Evolutionary conservation across 2,888 invertebrate genomes (phyloP).

Genomic region (Mechanitis messenoides): DNA sequence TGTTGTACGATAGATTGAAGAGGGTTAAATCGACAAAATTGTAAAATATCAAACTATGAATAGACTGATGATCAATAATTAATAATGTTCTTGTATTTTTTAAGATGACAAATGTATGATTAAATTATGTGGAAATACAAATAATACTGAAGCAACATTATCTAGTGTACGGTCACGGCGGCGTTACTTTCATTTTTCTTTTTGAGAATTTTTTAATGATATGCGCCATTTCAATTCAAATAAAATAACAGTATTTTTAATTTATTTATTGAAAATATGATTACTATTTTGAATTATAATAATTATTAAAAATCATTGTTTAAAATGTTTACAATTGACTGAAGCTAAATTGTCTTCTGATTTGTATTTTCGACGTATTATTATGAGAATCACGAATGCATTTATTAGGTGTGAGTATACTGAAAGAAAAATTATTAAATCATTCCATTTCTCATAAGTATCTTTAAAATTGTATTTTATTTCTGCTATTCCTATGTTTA

Average conservation of each 20-base stretch:
- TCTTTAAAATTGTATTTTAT: slow-evolving; percentile 53
- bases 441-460: slow-evolving; percentile 69
- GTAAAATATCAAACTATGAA: slow-evolving; percentile 73
- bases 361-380: slow-evolving; percentile 54
- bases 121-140: slow-evolving; percentile 66
- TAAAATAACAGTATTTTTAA: slow-evolving; percentile 72
- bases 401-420: slow-evolving; percentile 68
- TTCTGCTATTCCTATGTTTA: slow-evolving; percentile 58
- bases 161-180: slow-evolving; percentile 69
- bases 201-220: slow-evolving; percentile 50
- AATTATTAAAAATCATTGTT: slow-evolving; percentile 56
- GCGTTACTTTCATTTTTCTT: slow-evolving; percentile 72
- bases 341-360: slow-evolving; percentile 61
- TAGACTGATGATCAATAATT: slow-evolving; percentile 75
- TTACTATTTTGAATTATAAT: slow-evolving; percentile 59
- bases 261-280: slow-evolving; percentile 64
- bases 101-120: slow-evolving; percentile 73
- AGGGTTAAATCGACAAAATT: slow-evolving; percentile 73
- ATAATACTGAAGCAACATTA: slow-evolving; percentile 49
- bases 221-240: slow-evolving; percentile 39
- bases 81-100: slow-evolving; percentile 69
- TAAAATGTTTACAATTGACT: slow-evolving; percentile 68
- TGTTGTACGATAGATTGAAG: slow-evolving; percentile 58
- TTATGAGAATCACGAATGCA: slow-evolving; percentile 59
- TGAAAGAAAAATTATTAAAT: slow-evolving; percentile 62